These are phyloP conservation scores for Paradoxurus hermaphroditus DNA, from an alignment of 2,113 vertebrate genomes.

Conservation along the genomic window DNA sequence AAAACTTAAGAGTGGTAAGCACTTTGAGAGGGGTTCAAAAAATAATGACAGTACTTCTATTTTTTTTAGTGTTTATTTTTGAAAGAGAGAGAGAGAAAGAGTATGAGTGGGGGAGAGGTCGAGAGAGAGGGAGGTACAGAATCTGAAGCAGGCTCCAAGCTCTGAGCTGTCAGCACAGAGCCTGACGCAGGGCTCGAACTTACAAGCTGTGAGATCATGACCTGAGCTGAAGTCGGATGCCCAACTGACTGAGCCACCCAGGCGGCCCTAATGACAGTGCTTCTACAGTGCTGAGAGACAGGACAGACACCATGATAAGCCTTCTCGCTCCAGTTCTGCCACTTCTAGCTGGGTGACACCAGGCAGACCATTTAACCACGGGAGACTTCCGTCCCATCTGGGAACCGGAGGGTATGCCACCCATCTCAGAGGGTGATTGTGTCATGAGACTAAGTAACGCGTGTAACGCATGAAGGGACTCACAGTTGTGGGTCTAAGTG, in stretches of 20 bases:
- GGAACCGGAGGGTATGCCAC: not conserved
- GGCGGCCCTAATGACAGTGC: no score
- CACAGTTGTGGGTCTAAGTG: not conserved
- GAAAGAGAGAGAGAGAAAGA: no score
- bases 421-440: not conserved
- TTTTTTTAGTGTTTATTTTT: no score
- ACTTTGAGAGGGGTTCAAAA: not conserved
- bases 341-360: not conserved
- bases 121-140: no score
- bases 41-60: not conserved
- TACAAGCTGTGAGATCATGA: no score
- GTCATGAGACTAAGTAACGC: not conserved
- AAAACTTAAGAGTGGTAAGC: not conserved
- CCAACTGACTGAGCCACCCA: no score
- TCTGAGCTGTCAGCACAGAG: no score
- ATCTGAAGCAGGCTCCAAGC: no score
- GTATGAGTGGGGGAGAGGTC: no score
- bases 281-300: not conserved
- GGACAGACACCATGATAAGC: not conserved
- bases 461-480: not conserved
- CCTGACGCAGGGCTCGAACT: no score
- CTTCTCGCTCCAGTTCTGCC: not conserved
- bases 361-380: not conserved
- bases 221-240: no score
- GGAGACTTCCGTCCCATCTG: not conserved